phyloP scores from a whole-genome alignment of 1,140 invertebrate species.

The Archivesica marissinica region DNA sequence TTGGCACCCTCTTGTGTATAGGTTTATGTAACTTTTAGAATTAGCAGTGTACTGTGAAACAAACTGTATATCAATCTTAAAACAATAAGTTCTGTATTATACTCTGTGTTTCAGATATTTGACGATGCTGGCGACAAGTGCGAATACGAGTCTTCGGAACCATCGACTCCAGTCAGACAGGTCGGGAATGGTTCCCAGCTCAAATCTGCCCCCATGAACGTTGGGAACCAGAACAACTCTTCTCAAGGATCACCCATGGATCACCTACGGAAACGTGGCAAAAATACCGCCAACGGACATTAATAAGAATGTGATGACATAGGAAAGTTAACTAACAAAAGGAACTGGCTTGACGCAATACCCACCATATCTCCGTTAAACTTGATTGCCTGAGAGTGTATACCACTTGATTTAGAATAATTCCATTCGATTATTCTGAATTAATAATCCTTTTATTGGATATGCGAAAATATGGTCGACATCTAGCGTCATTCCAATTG shows the following conservation, averaged over 20 bases:
- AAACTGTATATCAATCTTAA: neutral
- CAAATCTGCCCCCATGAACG: neutral
- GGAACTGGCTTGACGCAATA: no score
- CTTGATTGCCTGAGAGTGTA: no score
- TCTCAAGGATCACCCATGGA: constrained; percentile 13
- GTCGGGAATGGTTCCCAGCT: constrained; percentile 22
- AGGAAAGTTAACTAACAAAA: no score
- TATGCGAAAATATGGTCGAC: no score
- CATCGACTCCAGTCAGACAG: constrained; percentile 41
- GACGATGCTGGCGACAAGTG: constrained; percentile 47
- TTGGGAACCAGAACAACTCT: constrained; percentile 4
- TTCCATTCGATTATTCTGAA: no score
- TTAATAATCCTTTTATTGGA: no score
- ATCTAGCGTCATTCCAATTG: no score
- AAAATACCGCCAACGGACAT: constrained; percentile 19
- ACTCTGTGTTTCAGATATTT: constrained; percentile 43
- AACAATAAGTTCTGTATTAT: neutral
- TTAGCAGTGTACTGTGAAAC: neutral
- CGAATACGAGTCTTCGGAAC: constrained; percentile 52
- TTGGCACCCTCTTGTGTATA: no score
- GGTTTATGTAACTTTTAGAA: no score
- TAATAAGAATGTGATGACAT: no score
- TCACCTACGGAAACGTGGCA: constrained; percentile 18
- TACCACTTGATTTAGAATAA: no score
- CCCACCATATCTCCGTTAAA: no score